phyloP scores from a whole-genome alignment of 2,797 vertebrate genomes.

The Delichon dasypus region DNA sequence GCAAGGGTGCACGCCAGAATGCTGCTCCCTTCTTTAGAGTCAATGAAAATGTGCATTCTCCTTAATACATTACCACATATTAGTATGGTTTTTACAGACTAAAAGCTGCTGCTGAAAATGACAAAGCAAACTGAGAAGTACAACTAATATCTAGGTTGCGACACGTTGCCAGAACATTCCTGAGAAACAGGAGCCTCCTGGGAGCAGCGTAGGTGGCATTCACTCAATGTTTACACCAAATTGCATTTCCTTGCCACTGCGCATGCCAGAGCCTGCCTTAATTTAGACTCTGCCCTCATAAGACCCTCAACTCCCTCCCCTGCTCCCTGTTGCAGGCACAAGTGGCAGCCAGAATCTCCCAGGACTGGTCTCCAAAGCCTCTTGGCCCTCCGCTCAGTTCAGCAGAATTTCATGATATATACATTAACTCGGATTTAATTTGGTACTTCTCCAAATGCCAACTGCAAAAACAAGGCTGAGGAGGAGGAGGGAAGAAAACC shows the following conservation, averaged over 20 bases:
- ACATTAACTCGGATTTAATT: neutral
- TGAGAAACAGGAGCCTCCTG: conserved; percentile 1
- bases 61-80: neutral
- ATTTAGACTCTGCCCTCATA: conserved; percentile 13
- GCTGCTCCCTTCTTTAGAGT: neutral
- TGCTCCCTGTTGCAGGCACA: neutral
- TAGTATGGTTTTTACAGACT: neutral
- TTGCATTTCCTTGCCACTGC: neutral
- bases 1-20: neutral
- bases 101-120: conserved; percentile 10
- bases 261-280: conserved; percentile 4
- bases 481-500: neutral
- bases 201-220: conserved; percentile 23
- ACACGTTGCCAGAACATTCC: conserved; percentile 48
- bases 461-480: neutral
- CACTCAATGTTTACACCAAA: neutral
- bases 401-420: neutral
- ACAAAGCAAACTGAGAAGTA: conserved; percentile 22
- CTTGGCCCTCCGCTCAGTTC: neutral
- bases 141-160: neutral
- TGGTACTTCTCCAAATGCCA: neutral
- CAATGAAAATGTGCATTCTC: neutral
- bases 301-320: neutral
- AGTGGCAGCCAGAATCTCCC: neutral
- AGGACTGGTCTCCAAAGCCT: neutral